Evolutionary conservation across 2,797 vertebrate genomes (phyloP), one percentile per base, ranked within the genome.

Genomic region (Hafferia zeledoni): DNA sequence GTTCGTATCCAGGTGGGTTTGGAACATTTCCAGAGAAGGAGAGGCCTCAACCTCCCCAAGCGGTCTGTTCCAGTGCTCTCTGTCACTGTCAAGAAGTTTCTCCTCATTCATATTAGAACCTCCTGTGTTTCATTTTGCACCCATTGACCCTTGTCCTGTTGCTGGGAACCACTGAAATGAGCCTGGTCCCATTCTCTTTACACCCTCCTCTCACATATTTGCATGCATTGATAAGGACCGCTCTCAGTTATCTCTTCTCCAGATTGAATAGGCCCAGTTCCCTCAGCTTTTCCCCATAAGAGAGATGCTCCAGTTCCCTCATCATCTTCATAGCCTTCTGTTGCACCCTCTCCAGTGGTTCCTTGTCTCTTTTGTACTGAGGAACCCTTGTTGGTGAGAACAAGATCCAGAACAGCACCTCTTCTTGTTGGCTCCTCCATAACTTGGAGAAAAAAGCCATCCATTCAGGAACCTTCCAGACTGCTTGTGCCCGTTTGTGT

Each of bases 161-260:
- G 16, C 35, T 83, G 43, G 1, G 13, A 18, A 56, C 10, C 8
- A 20, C 13, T 7, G 8, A 10, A 5, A 3, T 5, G 22, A 63
- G 49, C 28, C 35, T 12, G 18, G 35, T 23, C 41, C 31, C 31
- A 37, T n/a, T 4, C 41, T 43, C 27, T 35, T 61, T 43, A 17
- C 12, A n/a, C 12, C 2, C 5, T 61, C 9, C 23, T 13, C 56
- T 89, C 70, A 63, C 13, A 5, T 9, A n/a, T 9, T 24, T 37
- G 3, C 9, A 10, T n/a, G 23, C 7, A 9, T 20, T 63, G 31
- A 3, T 14, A 4, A 63, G 18, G 7, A 28, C 5, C 12, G 9
- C 9, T 28, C 20, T 49, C 49, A 37, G 22, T 0, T 0, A 0
- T n/a, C 13, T 55, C 30, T 41, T 75, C 17, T 41, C 8, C 1